phyloP scores from a whole-genome alignment of 2,888 invertebrate genomes.

The Mesochorus sp. region DNA sequence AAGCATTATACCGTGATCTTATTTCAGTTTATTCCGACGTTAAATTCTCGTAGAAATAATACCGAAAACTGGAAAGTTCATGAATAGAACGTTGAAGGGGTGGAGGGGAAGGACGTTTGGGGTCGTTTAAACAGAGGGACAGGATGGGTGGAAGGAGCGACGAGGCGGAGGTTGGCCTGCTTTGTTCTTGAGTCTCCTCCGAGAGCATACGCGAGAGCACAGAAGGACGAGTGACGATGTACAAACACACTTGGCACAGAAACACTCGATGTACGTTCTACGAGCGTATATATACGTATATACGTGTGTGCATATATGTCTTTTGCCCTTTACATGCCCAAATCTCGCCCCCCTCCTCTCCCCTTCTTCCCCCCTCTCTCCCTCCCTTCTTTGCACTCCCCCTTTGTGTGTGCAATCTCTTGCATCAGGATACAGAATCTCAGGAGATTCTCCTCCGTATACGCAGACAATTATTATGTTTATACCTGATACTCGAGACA shows the following conservation, averaged over 20 bases:
- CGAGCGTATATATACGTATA: neutral
- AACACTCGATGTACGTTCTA: conserved; percentile 18
- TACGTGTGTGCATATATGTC: neutral
- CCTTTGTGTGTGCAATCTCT: conserved; percentile 34
- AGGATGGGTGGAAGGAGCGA: neutral
- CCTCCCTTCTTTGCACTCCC: no score
- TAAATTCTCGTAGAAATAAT: neutral
- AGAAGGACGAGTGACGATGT: conserved; percentile 49
- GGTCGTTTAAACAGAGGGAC: conserved; percentile 14
- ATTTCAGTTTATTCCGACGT: neutral
- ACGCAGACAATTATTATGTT: conserved; percentile 20
- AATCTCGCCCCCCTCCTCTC: conserved; percentile 21
- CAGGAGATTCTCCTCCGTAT: conserved; percentile 26
- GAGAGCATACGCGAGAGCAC: conserved; percentile 36
- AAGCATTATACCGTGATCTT: no score
- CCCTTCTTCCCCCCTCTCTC: no score
- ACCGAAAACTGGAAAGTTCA: neutral
- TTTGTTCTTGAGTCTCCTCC: conserved; percentile 44
- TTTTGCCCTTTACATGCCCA: conserved; percentile 1
- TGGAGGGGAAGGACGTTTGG: neutral
- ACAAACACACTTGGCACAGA: conserved; percentile 48
- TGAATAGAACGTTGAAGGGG: no score
- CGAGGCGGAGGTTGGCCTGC: conserved; percentile 9
- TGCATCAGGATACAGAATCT: conserved; percentile 32
- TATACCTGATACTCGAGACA: neutral